Evolutionary conservation across 2,888 invertebrate species (phyloP), one percentile per base, ranked within the genome.

Genomic region (Digitonthophagus gazella): DNA sequence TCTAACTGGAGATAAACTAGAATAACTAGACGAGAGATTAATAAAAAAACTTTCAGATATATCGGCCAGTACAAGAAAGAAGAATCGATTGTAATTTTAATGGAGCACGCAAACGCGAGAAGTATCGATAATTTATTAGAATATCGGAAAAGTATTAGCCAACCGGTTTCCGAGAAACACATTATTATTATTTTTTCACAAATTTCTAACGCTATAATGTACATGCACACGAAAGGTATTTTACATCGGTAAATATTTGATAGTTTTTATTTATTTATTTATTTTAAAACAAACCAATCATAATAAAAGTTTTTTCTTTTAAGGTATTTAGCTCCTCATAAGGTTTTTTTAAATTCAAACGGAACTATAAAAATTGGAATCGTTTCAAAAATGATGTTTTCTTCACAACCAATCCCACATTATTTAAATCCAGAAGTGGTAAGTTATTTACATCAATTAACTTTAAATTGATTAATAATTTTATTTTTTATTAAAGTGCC

Each of bases 61-160:
- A 86, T 88, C 75, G 91, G 92, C 72, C 91, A 90, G 77, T 91
- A 91, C 78, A 90, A 91, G 76, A 87, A 87, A 75, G 90, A 91
- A 74, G 90, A 90, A 6, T 85, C 87, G 2, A 80, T 92, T 18
- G 86, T 90, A 79, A 92, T 92, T 71, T 90, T 92, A 81, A 92
- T 92, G 91, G 92, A 92, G 78, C 93, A 91, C 79, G 92, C 91
- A 2, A 90, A 92, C 79, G 90, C 90, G 15, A 92, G 91, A 6
- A 92, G 90, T 2, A 79, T 92, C 71, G 86, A 90, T 0, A 90
- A 91, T 76, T 85, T 87, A 72, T 84, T 92, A 57, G 81, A 85
- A 19, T 83, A 84, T 57, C 84, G 86, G 19, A 83, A 85, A 28
- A 74, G 77, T 64, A 74, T 74, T 54, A 74, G 75, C 68, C 72